Percentiles rank a stretch among this genome's conserved stretches.
Conservation (phyloP, 2,113 vertebrate genomes). For the Rhipidura dahli region DNA sequence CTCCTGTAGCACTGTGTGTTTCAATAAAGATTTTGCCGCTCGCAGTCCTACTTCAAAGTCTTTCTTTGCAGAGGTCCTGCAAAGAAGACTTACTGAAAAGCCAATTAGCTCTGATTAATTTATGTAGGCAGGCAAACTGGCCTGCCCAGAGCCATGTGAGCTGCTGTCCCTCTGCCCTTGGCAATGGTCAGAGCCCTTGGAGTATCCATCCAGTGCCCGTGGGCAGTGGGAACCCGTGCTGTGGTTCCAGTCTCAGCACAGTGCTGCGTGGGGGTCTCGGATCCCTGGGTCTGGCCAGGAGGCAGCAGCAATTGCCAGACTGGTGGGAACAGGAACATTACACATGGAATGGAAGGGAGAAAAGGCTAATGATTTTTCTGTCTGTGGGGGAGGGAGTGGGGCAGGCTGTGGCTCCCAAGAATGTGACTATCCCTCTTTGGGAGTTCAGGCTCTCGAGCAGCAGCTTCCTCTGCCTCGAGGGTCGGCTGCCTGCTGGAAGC, state of each 20-base stretch:
- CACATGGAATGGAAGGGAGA: not conserved
- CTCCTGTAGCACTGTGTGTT: not conserved
- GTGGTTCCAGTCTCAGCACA: not conserved
- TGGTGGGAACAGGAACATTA: not conserved
- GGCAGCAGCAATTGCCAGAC: not conserved
- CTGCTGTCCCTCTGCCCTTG: not conserved
- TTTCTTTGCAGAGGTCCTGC: not conserved
- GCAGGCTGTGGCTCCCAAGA: too few relatives aligned
- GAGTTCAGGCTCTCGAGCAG: not conserved
- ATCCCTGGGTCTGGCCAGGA: not conserved
- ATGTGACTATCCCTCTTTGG: not conserved
- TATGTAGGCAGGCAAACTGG: not conserved
- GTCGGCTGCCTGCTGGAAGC: not conserved
- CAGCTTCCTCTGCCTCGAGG: not conserved
- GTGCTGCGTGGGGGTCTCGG: not conserved
- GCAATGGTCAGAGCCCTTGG: not conserved
- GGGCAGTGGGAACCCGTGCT: not conserved
- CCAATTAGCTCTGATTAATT: conserved; percentile 17
- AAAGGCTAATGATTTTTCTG: not conserved
- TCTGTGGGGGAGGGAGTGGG: fast-evolving
- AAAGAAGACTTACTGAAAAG: not conserved
- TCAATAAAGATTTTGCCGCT: conserved; percentile 11
- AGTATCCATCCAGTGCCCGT: fast-evolving
- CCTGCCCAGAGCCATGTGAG: not conserved
- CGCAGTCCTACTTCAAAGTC: not conserved